Evolutionary conservation across 2,797 vertebrate species (phyloP).

Genomic region (Coccyzus lansbergi): DNA sequence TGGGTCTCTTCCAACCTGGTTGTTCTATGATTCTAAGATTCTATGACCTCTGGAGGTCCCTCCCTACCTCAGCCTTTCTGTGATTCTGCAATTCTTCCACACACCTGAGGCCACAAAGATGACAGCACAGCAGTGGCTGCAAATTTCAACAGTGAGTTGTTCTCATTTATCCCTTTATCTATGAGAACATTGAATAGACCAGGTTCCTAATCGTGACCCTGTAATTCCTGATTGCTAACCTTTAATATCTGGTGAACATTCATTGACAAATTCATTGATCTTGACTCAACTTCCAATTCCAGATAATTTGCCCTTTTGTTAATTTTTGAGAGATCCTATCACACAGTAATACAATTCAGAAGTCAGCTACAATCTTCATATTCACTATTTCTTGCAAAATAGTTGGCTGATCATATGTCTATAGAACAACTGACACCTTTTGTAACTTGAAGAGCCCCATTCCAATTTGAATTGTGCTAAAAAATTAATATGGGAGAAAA

Average conservation of each 20-base stretch:
- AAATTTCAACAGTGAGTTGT: background rate
- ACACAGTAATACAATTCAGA: background rate
- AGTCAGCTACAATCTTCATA: background rate
- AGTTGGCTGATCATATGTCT: background rate
- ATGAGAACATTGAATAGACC: background rate
- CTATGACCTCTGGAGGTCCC: background rate
- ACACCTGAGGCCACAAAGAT: background rate
- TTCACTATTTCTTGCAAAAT: background rate
- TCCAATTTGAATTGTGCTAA: background rate
- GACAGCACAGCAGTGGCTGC: background rate
- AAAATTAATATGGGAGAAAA: background rate
- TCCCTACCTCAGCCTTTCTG: background rate
- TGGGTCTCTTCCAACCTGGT: too few species aligned
- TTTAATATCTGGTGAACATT: background rate
- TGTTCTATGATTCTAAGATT: too few species aligned
- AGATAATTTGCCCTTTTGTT: background rate
- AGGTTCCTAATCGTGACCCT: background rate
- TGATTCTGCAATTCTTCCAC: background rate
- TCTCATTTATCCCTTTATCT: background rate
- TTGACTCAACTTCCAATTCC: background rate
- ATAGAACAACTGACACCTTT: background rate
- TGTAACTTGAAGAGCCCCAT: background rate
- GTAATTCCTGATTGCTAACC: background rate
- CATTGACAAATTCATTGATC: background rate
- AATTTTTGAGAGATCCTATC: background rate